Conservation (phyloP, 30 jellyfish, hydroid and myxozoan genomes). For the Hydra vulgaris region DNA sequence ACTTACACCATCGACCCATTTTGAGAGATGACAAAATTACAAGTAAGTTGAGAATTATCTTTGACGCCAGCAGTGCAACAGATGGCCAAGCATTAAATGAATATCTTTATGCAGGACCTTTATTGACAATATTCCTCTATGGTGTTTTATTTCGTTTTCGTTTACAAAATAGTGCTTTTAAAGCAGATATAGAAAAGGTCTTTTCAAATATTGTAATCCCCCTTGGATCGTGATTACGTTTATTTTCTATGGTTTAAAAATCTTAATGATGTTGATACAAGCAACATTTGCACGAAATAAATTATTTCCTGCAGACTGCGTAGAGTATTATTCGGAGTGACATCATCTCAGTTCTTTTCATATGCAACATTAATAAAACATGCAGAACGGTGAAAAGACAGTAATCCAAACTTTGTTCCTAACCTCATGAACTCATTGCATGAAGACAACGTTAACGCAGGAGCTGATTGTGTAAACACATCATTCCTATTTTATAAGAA, state of each 20-base stretch:
- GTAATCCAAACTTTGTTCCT: not conserved
- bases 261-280: not conserved
- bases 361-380: not conserved
- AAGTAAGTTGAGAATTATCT: not conserved
- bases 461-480: not conserved
- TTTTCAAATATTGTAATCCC: not conserved
- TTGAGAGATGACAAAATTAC: not conserved
- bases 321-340: not conserved
- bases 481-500: not conserved
- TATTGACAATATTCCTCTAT: not conserved
- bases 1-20: constrained; percentile 5
- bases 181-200: not conserved
- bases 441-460: not conserved
- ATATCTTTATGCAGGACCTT: not conserved
- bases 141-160: not conserved
- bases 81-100: not conserved
- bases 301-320: not conserved
- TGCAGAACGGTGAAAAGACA: not conserved
- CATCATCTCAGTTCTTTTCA: not conserved
- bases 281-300: not conserved
- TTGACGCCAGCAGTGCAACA: not conserved
- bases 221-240: not conserved
- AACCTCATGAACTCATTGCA: not conserved
- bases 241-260: not conserved
- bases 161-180: not conserved